Base-by-base conservation (phyloP, 2,113 vertebrate genomes). In the Cyprinus carpio region DNA sequence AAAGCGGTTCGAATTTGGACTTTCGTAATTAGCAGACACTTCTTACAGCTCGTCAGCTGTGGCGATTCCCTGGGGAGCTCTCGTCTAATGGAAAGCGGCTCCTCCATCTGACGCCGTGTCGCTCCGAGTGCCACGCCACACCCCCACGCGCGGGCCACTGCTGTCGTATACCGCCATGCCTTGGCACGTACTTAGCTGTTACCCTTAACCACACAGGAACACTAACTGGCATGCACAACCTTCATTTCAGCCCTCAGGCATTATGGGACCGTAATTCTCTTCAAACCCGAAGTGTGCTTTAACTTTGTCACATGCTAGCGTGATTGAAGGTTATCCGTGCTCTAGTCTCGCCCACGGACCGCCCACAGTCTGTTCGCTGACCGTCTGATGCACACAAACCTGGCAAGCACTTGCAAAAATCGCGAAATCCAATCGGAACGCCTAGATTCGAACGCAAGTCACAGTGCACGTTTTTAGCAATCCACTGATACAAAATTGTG, bases 1-100 rank as follows among this genome's bases (percentile, higher is more conserved):
- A 83, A 89, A 86, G 82, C 46, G 78, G 29, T 82, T 87, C 37
- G 46, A 80, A 64, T 88, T 87, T 88, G 65, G 81, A 90, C 84
- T 88, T 90, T 91, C 60, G 82, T 90, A 90, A 89, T 91, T 90
- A 91, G 87, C 91, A 89, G 88, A 90, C 90, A 77, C 89, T 85
- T 89, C 85, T 87, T 88, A 82, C 89, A 89, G 86, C 84, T 90
- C 89, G 88, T 90, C 89, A 89, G 88, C 89, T 88, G 90, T 54
- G 29, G 88, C 77, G 23, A 15, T 16, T 76, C 91, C 85, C 87
- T 0, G 27, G 89, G 87, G 89, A 81, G n/a, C 49, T 15, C 84
- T 86, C 86, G 85, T 88, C 87, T 86, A 84, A 81, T 77, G 77
- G 83, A 84, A 83, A 88, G 64, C 67, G 58, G 77, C 88, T 90